Percentiles rank a stretch among this genome's conserved stretches.
Conservation (phyloP, 2,888 invertebrate species). For the Leptogaster cylindrica region DNA sequence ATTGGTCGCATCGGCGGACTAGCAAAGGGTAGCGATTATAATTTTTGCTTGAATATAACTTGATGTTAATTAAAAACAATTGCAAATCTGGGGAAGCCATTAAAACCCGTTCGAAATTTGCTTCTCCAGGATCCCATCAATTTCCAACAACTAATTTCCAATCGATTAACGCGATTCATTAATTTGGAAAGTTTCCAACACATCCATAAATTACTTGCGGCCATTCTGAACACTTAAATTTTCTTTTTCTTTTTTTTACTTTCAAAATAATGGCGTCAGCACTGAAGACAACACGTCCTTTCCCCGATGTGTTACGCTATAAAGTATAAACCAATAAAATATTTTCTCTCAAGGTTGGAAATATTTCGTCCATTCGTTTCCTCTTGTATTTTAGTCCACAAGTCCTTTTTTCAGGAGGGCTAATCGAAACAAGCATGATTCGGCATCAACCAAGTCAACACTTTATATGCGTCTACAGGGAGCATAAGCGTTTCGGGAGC, state of each 20-base stretch:
- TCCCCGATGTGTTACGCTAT: constrained; percentile 3
- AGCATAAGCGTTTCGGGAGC: constrained; percentile 8
- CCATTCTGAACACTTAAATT: background rate
- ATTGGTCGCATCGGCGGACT: no score
- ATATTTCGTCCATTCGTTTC: constrained; percentile 1
- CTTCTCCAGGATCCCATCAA: no score
- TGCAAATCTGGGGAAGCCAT: no score
- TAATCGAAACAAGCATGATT: constrained; percentile 25
- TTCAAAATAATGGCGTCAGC: constrained; percentile 29
- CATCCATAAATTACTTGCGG: background rate
- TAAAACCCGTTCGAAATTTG: no score
- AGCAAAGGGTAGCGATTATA: no score
- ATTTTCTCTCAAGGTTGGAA: constrained; percentile 10
- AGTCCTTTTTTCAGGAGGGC: background rate
- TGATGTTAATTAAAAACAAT: no score
- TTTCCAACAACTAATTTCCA: constrained; percentile 23
- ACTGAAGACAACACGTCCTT: constrained; percentile 21
- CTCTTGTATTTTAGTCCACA: background rate
- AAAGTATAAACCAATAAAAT: constrained; percentile 39
- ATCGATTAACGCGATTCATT: constrained; percentile 14
- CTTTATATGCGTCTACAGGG: background rate
- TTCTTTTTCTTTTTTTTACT: no score
- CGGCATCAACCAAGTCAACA: background rate
- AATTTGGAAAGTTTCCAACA: constrained; percentile 21
- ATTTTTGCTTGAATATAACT: no score